phyloP scores from a whole-genome alignment of 37 sponge, comb jelly and placozoan species.

The Beroe ovata region DNA sequence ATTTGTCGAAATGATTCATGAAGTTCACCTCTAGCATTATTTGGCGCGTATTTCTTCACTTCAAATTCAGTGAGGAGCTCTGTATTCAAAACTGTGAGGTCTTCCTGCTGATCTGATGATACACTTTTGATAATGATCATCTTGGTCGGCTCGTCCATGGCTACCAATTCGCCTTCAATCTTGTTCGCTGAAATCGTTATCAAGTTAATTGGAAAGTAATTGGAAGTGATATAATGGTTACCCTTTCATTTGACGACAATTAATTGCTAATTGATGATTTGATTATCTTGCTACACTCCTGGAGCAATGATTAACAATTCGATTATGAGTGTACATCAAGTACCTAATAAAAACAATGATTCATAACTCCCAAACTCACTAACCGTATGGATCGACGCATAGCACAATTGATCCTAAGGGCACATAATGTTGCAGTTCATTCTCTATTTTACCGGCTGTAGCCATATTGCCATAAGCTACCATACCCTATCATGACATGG shows the following conservation, averaged over 20 bases:
- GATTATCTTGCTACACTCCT: too few relatives aligned
- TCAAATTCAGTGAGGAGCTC: slow-evolving; percentile 46
- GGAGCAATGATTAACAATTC: too few relatives aligned
- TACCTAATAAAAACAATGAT: too few relatives aligned
- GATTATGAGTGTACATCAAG: too few relatives aligned
- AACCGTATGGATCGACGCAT: slow-evolving; percentile 63
- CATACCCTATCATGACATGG: slow-evolving; percentile 48
- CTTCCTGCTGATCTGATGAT: slow-evolving; percentile 12
- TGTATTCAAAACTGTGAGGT: slow-evolving; percentile 35
- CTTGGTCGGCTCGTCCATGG: slow-evolving; percentile 49
- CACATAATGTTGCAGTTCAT: slow-evolving; percentile 59
- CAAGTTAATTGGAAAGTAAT: neutral
- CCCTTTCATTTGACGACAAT: too few relatives aligned
- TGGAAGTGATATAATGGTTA: neutral
- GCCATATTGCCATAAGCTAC: slow-evolving; percentile 58
- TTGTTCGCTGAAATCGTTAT: neutral
- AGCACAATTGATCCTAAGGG: slow-evolving; percentile 57
- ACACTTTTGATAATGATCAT: slow-evolving; percentile 57
- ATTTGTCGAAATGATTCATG: too few relatives aligned
- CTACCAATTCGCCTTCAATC: slow-evolving; percentile 49
- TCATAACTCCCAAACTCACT: neutral
- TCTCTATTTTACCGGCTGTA: slow-evolving; percentile 44
- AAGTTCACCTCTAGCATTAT: slow-evolving; percentile 17
- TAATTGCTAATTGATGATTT: too few relatives aligned
- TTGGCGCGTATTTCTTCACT: slow-evolving; percentile 47